Evolutionary conservation across 2,888 invertebrate genomes (phyloP).

Genomic region (Sphaeridia pumilis): DNA sequence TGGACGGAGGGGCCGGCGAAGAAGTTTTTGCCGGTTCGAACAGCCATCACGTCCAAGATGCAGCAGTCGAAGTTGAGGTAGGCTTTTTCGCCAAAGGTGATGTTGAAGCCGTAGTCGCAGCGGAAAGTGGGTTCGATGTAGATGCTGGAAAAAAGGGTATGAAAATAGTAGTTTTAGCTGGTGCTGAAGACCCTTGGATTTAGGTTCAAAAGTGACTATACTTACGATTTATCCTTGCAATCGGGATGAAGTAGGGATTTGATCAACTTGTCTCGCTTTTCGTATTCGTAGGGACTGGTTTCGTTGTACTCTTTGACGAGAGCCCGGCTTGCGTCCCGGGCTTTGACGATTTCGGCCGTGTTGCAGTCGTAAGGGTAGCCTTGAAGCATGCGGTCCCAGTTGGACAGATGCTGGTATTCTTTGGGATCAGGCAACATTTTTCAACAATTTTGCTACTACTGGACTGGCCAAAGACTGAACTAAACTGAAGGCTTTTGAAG

Average conservation of each 20-base stretch:
- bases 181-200: too few relatives aligned
- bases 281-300: neutral
- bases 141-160: too few relatives aligned
- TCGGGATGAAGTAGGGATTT: slow-evolving; percentile 13
- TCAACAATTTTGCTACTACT: too few relatives aligned
- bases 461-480: too few relatives aligned
- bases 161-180: too few relatives aligned
- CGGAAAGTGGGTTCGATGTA: slow-evolving; percentile 10
- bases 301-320: neutral
- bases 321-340: neutral
- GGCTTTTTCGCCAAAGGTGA: slow-evolving; percentile 23
- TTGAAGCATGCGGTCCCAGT: slow-evolving; percentile 24
- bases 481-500: too few relatives aligned
- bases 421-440: slow-evolving; percentile 14
- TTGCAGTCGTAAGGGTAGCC: slow-evolving; percentile 12
- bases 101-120: slow-evolving; percentile 25
- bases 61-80: slow-evolving; percentile 24
- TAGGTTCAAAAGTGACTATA: too few relatives aligned
- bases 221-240: neutral
- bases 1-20: slow-evolving; percentile 28
- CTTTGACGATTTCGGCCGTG: neutral
- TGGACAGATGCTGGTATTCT: slow-evolving; percentile 25
- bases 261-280: neutral
- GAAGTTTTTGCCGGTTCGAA: slow-evolving; percentile 20
- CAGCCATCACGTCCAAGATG: slow-evolving; percentile 14